Evolutionary conservation across 2,888 invertebrate genomes (phyloP).

Genomic region (Aphrophora alni): DNA sequence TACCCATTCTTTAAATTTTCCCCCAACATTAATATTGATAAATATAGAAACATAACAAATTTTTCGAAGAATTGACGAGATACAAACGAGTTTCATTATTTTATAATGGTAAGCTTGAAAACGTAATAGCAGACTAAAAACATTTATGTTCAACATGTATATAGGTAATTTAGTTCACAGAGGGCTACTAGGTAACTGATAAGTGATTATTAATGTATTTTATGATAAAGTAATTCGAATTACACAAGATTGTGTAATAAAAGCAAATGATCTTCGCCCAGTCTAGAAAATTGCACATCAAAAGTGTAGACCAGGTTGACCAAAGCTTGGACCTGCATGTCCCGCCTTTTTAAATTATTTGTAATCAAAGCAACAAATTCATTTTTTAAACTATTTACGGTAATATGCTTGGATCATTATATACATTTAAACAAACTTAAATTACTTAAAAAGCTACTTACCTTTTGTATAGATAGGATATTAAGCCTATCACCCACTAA

Average conservation of each 20-base stretch:
- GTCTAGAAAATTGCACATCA: not conserved
- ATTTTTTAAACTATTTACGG: not conserved
- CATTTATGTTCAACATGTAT: no score
- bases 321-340: not conserved
- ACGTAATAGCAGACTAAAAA: no score
- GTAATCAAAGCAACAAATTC: not conserved
- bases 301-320: not conserved
- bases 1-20: no score
- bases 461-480: slow-evolving; percentile 45
- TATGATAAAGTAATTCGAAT: no score
- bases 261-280: not conserved
- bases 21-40: no score
- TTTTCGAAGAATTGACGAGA: no score
- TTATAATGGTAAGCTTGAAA: no score
- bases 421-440: not conserved
- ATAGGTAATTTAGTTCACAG: no score
- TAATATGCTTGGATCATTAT: not conserved
- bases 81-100: no score
- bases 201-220: no score
- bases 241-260: not conserved
- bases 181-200: no score
- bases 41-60: no score
- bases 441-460: not conserved
- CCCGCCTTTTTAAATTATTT: not conserved
- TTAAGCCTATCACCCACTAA: slow-evolving; percentile 46